A percentile compares a stretch with the other conserved stretches of the same genome.
These are phyloP conservation scores for Pampusana beccarii DNA, from an alignment of 2,113 vertebrate species.

Conservation along the genomic window DNA sequence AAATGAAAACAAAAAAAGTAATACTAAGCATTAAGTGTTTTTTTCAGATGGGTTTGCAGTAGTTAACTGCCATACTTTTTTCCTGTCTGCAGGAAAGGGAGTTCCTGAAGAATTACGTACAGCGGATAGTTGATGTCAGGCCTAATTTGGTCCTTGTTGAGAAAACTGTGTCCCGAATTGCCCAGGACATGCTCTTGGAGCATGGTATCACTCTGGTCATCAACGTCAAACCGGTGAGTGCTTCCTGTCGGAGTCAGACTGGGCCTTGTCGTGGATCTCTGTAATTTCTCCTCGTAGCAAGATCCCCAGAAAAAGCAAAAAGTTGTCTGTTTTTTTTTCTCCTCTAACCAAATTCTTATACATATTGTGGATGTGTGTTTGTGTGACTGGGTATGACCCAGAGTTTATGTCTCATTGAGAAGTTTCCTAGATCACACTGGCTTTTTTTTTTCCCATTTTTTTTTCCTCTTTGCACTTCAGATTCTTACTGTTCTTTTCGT, in stretches of 20 bases:
- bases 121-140: constrained; percentile 93
- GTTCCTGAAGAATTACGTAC: constrained; percentile 97
- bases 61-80: neutral
- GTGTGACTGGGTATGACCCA: neutral
- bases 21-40: neutral
- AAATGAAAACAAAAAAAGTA: neutral
- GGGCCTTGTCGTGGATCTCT: neutral
- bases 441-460: neutral
- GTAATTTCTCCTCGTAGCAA: neutral
- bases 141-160: constrained; percentile 96
- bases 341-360: neutral
- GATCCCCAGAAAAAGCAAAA: neutral
- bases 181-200: constrained; percentile 96
- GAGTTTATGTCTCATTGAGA: neutral
- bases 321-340: neutral
- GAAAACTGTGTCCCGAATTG: constrained; percentile 97
- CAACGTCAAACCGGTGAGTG: constrained; percentile 94
- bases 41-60: neutral
- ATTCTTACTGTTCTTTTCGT: constrained; percentile 26
- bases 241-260: neutral
- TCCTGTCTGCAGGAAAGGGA: constrained; percentile 86
- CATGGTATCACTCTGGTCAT: constrained; percentile 96
- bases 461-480: neutral
- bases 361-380: neutral
- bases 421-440: neutral